phyloP scores from a whole-genome alignment of 2,797 vertebrate species.

The Melopsittacus undulatus region DNA sequence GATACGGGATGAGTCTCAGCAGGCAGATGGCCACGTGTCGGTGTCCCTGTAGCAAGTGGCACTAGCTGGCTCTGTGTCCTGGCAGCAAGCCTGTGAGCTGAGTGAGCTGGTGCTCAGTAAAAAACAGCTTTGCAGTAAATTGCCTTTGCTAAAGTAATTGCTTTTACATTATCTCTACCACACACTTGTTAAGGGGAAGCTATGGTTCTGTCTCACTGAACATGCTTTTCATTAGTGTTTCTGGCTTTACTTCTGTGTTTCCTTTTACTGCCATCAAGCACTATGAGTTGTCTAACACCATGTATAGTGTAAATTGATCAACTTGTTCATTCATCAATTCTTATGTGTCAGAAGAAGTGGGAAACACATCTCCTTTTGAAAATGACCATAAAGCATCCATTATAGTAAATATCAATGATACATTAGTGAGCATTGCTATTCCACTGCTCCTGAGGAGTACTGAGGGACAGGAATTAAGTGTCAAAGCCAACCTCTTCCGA shows the following conservation, averaged over 20 bases:
- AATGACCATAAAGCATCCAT: neutral
- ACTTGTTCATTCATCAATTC: neutral
- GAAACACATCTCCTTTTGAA: neutral
- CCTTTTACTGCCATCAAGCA: neutral
- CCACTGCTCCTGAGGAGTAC: neutral
- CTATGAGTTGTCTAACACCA: neutral
- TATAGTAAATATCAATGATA: neutral
- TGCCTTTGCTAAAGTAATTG: slow-evolving; percentile 56
- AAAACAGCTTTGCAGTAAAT: slow-evolving; percentile 21
- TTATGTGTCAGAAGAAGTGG: neutral
- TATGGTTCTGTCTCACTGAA: neutral
- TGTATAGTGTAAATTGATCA: neutral
- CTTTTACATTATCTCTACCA: slow-evolving; percentile 50
- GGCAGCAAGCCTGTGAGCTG: neutral
- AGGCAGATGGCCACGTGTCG: neutral
- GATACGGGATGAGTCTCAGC: neutral
- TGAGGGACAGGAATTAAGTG: neutral
- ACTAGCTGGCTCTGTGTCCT: neutral
- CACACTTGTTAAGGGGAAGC: neutral
- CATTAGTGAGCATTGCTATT: neutral
- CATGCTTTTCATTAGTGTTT: slow-evolving; percentile 2
- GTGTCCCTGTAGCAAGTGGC: neutral
- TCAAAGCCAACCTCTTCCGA: neutral
- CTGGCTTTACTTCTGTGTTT: neutral
- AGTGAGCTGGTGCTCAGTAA: neutral